Evolutionary conservation across 2,888 invertebrate species (phyloP), one percentile per base, ranked within the genome.

Genomic region (Cerastis leucographa): DNA sequence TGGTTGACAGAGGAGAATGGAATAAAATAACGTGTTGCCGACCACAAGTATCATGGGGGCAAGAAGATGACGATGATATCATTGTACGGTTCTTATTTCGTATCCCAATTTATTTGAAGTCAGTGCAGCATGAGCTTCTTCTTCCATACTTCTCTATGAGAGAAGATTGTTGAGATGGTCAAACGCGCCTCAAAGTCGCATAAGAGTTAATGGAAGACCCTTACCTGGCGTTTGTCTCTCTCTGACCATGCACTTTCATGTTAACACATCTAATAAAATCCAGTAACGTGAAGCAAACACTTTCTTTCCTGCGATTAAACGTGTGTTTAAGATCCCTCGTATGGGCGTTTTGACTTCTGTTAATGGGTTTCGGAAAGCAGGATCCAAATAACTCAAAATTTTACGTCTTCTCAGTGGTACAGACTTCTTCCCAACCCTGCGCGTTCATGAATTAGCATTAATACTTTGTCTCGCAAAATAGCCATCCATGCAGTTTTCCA

Each of bases 141-240:
- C 12, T 40, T 40, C 22, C 61, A 35, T 22, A 40, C 3, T 42
- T 42, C 12, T 14, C 8, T 42, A 5, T 11, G 5, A 35, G 9
- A 19, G 11, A 61, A 29, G 19, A 6, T 54, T 9, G 5, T 17
- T 44, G 17, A 11, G 49, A 35, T 46, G 7, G 40, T 29, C 56
- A 65, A 54, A 59, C 4, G 9, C 19, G n/a, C 59, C 56, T 40
- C 51, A 5, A 74, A 76, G 17, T 59, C 22, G 46, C 54, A 46
- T 22, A 14, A 25, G 14, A 14, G 12, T 66, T 66, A 19, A 40
- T 62, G 3, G 11, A 11, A n/a, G 54, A 17, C 14, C 25, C 56
- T 49, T 56, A 22, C 1, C 12, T 49, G 35, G 6, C 2, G 4
- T 40, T 62, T 42, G 17, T 64, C 25, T 49, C 40, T 64, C 25